These are phyloP conservation scores for Catagonus wagneri DNA, from an alignment of 2,113 vertebrate genomes.

Conservation along the genomic window DNA sequence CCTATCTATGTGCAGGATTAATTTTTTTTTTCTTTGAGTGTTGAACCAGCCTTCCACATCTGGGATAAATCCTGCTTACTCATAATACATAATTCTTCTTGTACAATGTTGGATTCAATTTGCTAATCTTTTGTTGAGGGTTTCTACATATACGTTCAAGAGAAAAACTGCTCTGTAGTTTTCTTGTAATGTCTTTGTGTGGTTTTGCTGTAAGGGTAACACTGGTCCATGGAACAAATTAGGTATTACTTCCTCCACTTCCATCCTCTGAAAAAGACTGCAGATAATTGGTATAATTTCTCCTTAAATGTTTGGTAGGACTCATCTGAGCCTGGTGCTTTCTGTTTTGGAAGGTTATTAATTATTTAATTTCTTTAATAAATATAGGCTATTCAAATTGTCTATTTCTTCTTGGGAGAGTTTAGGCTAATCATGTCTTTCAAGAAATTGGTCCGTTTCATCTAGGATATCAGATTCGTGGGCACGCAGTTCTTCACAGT, in stretches of 20 bases:
- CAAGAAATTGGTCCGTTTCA: neutral
- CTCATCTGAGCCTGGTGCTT: neutral
- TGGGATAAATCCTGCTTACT: neutral
- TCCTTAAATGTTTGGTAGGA: neutral
- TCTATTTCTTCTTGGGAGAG: neutral
- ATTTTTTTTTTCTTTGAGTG: neutral
- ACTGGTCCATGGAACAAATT: neutral
- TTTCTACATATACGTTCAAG: neutral
- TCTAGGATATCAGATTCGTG: neutral
- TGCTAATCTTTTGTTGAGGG: neutral
- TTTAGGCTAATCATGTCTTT: neutral
- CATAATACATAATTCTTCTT: neutral
- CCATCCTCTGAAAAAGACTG: neutral
- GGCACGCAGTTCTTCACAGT: neutral
- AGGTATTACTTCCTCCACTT: neutral
- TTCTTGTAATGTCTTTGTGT: neutral
- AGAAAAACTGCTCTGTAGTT: neutral
- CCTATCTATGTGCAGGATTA: neutral
- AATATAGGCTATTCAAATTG: neutral
- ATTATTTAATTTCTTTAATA: neutral
- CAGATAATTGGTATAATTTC: neutral
- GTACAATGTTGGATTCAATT: neutral
- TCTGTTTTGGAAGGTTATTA: neutral
- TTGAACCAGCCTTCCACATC: neutral
- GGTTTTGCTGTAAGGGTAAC: neutral